Evolutionary conservation across 2,113 vertebrate genomes (phyloP), one percentile per base, ranked within the genome.

Genomic region (Callithrix jacchus): DNA sequence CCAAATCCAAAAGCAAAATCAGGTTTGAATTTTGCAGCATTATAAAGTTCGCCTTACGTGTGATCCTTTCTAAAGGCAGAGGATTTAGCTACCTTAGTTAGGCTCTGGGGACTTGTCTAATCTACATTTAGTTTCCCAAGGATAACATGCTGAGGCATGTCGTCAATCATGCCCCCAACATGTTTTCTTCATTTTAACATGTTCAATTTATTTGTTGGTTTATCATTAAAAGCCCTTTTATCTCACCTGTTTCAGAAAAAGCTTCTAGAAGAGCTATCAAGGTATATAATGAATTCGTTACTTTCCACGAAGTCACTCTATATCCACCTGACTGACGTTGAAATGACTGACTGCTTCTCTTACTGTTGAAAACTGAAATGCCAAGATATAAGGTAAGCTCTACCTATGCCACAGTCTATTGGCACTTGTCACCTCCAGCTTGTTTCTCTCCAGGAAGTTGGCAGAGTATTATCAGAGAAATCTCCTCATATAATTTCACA

Each of bases 171-270:
- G 35, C 45, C 35, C 32, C 20, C 11, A 56, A 17, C 16, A 8
- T 68, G 35, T 81, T 96, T 87, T 68, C 76, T 87, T 93, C 66
- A 58, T 14, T 77, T 42, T 79, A n/a, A 54, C 45, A 40, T 45
- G 64, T 85, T 92, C 42, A 88, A 35, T 37, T 97, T 85, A 94
- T 47, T 90, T 97, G 88, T 61, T 66, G 96, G 71, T 95, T 95
- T 40, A 93, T 94, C 82, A 64, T 56, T 90, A 73, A 95, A 87
- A 96, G 66, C 37, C 32, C 35, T 94, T 95, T 94, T 90, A 87
- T n/a, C n/a, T n/a, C n/a, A n/a, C n/a, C n/a, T n/a, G n/a, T n/a
- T n/a, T n/a, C n/a, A n/a, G n/a, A n/a, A n/a, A n/a, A n/a, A n/a
- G n/a, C n/a, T n/a, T n/a, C n/a, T n/a, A n/a, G n/a, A n/a, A n/a